A percentile compares a stretch with the other conserved stretches of the same genome.
These are phyloP conservation scores for Otus sunia DNA, from an alignment of 2,113 vertebrate genomes.

Conservation along the genomic window DNA sequence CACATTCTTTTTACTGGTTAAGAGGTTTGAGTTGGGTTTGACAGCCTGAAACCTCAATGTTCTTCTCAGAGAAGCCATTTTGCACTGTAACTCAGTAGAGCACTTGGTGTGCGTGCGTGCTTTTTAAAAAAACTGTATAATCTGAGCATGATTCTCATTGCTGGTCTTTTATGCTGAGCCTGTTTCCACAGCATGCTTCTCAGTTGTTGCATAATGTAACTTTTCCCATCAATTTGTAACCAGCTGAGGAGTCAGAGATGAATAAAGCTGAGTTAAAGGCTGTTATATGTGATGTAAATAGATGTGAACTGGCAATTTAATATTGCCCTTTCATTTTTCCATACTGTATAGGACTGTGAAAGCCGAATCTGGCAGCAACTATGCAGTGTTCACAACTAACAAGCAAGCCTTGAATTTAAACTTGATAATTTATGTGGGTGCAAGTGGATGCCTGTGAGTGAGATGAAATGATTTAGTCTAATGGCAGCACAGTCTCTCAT, in stretches of 20 bases:
- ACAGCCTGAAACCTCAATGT: background rate
- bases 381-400: background rate
- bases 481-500: background rate
- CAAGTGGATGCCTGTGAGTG: background rate
- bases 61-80: background rate
- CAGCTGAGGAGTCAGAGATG: background rate
- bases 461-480: background rate
- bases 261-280: background rate
- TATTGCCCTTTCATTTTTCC: background rate
- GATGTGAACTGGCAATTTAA: slow-evolving; percentile 3
- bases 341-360: background rate
- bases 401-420: background rate
- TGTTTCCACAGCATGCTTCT: background rate
- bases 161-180: background rate
- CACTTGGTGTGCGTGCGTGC: background rate
- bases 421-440: background rate
- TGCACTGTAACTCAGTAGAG: background rate
- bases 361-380: background rate
- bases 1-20: background rate
- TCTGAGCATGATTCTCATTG: background rate
- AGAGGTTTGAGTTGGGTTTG: background rate
- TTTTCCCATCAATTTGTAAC: background rate
- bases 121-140: background rate
- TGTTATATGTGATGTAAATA: background rate
- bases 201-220: background rate